Evolutionary conservation across 2,888 invertebrate species (phyloP).

Genomic region (Empis livida): DNA sequence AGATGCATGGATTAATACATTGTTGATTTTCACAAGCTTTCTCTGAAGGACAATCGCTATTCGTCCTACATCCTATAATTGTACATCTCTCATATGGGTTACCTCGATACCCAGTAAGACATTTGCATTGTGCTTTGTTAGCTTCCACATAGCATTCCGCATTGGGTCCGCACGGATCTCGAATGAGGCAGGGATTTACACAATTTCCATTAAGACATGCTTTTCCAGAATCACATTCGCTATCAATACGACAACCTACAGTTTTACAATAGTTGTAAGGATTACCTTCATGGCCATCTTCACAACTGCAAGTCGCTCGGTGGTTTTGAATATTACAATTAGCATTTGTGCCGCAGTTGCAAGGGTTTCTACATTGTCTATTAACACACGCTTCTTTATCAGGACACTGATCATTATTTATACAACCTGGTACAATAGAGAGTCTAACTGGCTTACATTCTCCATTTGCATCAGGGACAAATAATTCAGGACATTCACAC

Average conservation of each 20-base stretch:
- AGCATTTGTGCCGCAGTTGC: conserved; percentile 75
- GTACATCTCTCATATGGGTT: conserved; percentile 62
- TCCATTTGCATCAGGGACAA: conserved; percentile 66
- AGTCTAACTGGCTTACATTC: conserved; percentile 60
- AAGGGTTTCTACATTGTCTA: conserved; percentile 73
- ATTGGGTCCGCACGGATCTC: conserved; percentile 67
- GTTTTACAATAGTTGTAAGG: conserved; percentile 68
- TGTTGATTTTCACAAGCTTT: conserved; percentile 75
- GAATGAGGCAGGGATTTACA: conserved; percentile 70
- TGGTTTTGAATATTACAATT: conserved; percentile 72
- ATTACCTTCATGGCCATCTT: conserved; percentile 73
- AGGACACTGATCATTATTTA: conserved; percentile 64
- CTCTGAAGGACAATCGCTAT: conserved; percentile 77
- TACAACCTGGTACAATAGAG: conserved; percentile 61
- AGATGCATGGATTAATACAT: conserved; percentile 72
- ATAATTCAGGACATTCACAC: conserved; percentile 76
- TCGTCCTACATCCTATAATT: conserved; percentile 71
- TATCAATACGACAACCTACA: conserved; percentile 69
- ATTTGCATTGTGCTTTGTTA: conserved; percentile 64
- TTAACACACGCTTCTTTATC: conserved; percentile 73
- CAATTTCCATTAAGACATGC: conserved; percentile 78
- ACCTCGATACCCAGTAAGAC: conserved; percentile 67
- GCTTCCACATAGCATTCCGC: conserved; percentile 67
- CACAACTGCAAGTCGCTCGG: conserved; percentile 75
- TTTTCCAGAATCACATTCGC: conserved; percentile 70